phyloP scores from a whole-genome alignment of 2,113 vertebrate species.

The Dinomys branickii region DNA sequence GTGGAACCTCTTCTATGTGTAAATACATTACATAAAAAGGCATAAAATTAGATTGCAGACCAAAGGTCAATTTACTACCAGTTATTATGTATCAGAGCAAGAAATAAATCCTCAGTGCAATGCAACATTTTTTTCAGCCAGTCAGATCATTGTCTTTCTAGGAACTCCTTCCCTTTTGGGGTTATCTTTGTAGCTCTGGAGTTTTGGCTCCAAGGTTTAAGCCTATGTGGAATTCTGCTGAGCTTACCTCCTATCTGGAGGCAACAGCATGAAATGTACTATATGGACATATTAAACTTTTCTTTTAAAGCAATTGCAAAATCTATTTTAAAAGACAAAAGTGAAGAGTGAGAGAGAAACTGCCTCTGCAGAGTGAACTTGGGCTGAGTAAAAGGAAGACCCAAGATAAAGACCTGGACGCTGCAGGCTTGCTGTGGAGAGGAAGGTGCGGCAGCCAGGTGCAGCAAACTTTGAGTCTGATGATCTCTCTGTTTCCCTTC shows the following conservation, averaged over 20 bases:
- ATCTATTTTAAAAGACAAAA: background rate
- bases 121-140: background rate
- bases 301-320: background rate
- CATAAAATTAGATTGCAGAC: background rate
- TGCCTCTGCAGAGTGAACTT: background rate
- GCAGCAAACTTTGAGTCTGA: background rate
- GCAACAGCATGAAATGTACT: background rate
- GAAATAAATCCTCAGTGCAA: background rate
- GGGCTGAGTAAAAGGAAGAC: background rate
- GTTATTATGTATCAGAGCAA: background rate
- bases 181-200: background rate
- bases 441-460: background rate
- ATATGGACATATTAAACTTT: background rate
- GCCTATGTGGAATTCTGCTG: background rate
- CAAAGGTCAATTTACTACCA: background rate
- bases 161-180: background rate
- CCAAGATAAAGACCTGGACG: background rate
- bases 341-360: background rate
- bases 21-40: conserved; percentile 4
- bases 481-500: background rate
- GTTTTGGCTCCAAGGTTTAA: background rate
- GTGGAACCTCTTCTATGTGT: background rate
- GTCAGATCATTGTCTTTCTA: conserved; percentile 1
- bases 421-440: background rate
- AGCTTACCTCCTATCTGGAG: background rate